Evolutionary conservation across 2,113 vertebrate species (phyloP), one percentile per base, ranked within the genome.

Genomic region (Felis chaus): DNA sequence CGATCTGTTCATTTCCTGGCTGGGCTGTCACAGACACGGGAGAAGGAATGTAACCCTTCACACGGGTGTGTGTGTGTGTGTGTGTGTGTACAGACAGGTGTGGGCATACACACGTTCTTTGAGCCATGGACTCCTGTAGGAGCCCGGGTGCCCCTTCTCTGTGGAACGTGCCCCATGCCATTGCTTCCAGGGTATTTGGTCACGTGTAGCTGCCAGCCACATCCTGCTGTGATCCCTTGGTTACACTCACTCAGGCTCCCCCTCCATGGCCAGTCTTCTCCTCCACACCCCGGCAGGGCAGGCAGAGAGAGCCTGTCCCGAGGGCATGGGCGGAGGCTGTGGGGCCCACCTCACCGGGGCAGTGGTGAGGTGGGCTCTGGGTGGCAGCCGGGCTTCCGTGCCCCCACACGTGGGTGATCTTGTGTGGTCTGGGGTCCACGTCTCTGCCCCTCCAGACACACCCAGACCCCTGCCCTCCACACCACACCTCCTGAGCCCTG

Each of bases 241-340:
- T 29, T 16, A 0, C 7, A 1, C 31, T 41, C 71, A 8, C 55
- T n/a, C n/a, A 4, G 65, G 41, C 11, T 7, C 12, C 80, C 63
- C 63, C 78, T 19, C 29, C 10, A 10, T 21, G 31, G 48, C 78
- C 18, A 1, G 31, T 78, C 18, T n/a, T 53, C 16, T 53, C 11
- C 1, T 61, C 13, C 0, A 33, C 31, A 25, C 23, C 9, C 33
- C 0, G 1, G 55, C 16, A 48, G 18, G 55, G 3, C 0, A 0
- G 50, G 27, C 33, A 29, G 36, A 33, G 36, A 23, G 12, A 74
- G 4, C 25, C 27, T 53, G 25, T 73, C 27, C 89, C 25, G 3
- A 41, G 69, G 61, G 68, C 0, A 0, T 2, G 3, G 33, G n/a
- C 8, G 1, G 31, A 50, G 19, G 81, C 1, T 0, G 31, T 10